Evolutionary conservation across 2,113 vertebrate species (phyloP).

Genomic region (Nematolebias whitei): DNA sequence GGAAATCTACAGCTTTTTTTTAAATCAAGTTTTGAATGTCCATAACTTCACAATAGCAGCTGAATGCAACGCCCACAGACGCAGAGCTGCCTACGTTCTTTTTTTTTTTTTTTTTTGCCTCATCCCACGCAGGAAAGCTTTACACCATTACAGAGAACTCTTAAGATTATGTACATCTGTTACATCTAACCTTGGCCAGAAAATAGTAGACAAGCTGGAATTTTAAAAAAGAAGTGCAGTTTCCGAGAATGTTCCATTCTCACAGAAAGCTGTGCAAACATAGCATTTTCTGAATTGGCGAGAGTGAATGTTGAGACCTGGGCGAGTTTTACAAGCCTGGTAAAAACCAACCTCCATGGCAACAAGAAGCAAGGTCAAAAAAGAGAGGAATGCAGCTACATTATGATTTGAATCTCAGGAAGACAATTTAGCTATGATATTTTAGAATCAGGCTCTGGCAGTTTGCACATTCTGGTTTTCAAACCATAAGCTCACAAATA

Average conservation of each 20-base stretch:
- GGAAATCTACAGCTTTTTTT: not conserved
- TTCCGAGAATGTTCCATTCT: slow-evolving; percentile 54
- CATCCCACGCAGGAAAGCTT: slow-evolving; percentile 17
- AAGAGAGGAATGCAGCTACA: slow-evolving; percentile 28
- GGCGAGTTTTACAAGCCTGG: slow-evolving; percentile 44
- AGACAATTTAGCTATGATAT: slow-evolving; percentile 36
- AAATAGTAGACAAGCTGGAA: slow-evolving; percentile 49
- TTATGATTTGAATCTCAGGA: slow-evolving; percentile 11
- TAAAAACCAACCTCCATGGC: slow-evolving; percentile 26
- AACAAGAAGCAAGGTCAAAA: slow-evolving; percentile 46
- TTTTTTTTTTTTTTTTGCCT: slow-evolving; percentile 2
- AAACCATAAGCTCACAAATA: not conserved
- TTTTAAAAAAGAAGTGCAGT: slow-evolving; percentile 42
- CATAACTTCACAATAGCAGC: slow-evolving; percentile 10
- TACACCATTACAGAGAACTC: slow-evolving; percentile 23
- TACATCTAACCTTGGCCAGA: slow-evolving; percentile 56
- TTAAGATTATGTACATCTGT: slow-evolving; percentile 21
- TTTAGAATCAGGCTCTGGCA: slow-evolving; percentile 30
- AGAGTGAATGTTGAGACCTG: slow-evolving; percentile 40
- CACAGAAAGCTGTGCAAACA: slow-evolving; percentile 37
- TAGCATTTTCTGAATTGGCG: slow-evolving; percentile 56
- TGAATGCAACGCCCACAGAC: slow-evolving; percentile 18
- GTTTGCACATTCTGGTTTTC: slow-evolving; percentile 3
- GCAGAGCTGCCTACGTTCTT: slow-evolving; percentile 7
- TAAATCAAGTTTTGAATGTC: not conserved